phyloP scores from a whole-genome alignment of 1,140 invertebrate species.

The Drosophila trapezifrons region DNA sequence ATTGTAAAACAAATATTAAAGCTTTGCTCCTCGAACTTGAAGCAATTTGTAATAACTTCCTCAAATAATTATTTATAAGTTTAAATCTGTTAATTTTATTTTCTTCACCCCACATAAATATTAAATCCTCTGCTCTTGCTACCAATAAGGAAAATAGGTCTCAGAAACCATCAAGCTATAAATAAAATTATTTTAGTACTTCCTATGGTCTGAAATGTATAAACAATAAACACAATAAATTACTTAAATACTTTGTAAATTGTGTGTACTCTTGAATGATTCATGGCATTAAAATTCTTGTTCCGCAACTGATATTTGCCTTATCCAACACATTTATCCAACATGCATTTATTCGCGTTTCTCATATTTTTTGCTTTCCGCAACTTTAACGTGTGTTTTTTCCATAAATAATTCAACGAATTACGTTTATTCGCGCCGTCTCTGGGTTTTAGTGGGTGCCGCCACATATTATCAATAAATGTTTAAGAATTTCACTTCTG shows the following conservation, averaged over 20 bases:
- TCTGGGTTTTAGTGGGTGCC: slow-evolving; percentile 29
- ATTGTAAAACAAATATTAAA: too few relatives aligned
- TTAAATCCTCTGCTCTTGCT: too few relatives aligned
- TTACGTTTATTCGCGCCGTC: slow-evolving; percentile 25
- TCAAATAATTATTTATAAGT: too few relatives aligned
- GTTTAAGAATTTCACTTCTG: slow-evolving; percentile 42
- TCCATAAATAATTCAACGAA: slow-evolving; percentile 32
- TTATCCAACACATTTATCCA: background rate
- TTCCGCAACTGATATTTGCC: slow-evolving; percentile 7
- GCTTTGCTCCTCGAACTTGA: too few relatives aligned
- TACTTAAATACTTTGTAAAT: slow-evolving; percentile 7
- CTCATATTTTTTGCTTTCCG: slow-evolving; percentile 3
- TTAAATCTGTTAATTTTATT: too few relatives aligned
- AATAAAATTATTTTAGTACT: background rate
- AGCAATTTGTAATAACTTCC: too few relatives aligned
- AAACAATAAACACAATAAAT: slow-evolving; percentile 15
- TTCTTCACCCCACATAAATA: too few relatives aligned
- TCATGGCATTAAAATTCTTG: slow-evolving; percentile 8
- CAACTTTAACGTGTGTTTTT: slow-evolving; percentile 16
- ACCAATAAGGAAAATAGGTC: background rate
- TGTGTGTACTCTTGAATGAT: slow-evolving; percentile 3
- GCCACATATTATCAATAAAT: slow-evolving; percentile 19
- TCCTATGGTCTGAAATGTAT: background rate
- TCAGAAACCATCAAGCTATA: background rate
- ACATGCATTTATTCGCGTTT: slow-evolving; percentile 17